Evolutionary conservation across 2,113 vertebrate genomes (phyloP).

Genomic region (Trochalopteron elliotii): DNA sequence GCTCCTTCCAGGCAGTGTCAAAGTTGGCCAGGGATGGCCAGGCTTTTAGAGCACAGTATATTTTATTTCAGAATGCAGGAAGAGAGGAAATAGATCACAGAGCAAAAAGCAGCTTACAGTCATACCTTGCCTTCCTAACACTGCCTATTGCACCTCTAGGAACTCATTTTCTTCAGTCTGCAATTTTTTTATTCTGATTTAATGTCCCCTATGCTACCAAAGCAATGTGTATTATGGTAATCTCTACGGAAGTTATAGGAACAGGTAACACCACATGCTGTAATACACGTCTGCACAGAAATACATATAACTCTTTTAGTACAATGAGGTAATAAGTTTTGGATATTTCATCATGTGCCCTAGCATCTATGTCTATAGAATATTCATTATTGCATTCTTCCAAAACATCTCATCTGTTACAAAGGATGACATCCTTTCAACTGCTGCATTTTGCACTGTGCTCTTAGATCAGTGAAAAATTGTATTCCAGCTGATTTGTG

Average conservation of each 20-base stretch:
- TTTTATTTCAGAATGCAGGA: not conserved
- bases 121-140: not conserved
- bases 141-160: not conserved
- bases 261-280: not conserved
- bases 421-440: not conserved
- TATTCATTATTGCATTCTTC: not conserved
- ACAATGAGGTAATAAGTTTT: not conserved
- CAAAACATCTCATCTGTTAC: not conserved
- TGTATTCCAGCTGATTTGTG: not conserved
- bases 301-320: not conserved
- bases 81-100: not conserved
- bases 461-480: not conserved
- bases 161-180: not conserved
- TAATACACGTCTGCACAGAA: not conserved
- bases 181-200: not conserved
- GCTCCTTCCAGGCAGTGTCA: not conserved
- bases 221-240: not conserved
- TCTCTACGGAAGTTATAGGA: not conserved
- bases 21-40: not conserved
- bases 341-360: not conserved
- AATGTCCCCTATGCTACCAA: not conserved
- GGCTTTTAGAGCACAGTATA: not conserved
- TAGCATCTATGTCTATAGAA: not conserved
- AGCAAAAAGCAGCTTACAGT: not conserved
- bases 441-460: not conserved